Evolutionary conservation across 2,888 invertebrate genomes (phyloP).

Genomic region (Periphyllus acericola): DNA sequence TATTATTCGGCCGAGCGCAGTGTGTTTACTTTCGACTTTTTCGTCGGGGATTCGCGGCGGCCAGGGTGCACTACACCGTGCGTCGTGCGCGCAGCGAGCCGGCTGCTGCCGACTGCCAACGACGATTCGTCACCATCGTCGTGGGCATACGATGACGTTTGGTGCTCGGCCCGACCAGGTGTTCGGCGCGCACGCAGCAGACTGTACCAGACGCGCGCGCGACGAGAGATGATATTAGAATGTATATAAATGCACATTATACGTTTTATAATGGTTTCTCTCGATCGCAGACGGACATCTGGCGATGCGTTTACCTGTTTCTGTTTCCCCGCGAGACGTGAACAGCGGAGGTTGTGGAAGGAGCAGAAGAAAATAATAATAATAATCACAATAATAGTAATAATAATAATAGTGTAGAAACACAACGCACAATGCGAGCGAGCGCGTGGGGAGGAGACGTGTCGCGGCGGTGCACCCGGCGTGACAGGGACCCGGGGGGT

Average conservation of each 20-base stretch:
- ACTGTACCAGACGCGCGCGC: not conserved
- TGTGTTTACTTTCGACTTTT: constrained; percentile 20
- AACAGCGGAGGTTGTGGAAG: not conserved
- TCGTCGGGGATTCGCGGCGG: not conserved
- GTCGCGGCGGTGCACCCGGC: constrained; percentile 8
- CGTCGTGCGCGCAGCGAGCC: not conserved
- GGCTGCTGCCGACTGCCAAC: not conserved
- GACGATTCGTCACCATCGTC: no score
- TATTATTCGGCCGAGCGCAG: no score
- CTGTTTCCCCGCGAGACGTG: not conserved
- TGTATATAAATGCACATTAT: not conserved
- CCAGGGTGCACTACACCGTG: not conserved
- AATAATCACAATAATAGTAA: constrained; percentile 23
- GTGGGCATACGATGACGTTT: not conserved
- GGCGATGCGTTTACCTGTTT: constrained; percentile 32
- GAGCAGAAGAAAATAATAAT: constrained; percentile 1
- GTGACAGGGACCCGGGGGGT: not conserved
- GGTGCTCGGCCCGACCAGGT: not conserved
- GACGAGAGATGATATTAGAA: constrained; percentile 21
- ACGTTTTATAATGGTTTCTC: not conserved
- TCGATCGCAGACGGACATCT: constrained; percentile 31
- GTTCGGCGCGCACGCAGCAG: constrained; percentile 34
- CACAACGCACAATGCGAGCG: not conserved
- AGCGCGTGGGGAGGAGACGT: not conserved
- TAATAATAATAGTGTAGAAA: not conserved